Percentiles rank a stretch among this genome's conserved stretches.
Evolutionary conservation across 1,140 invertebrate genomes (phyloP).

Genomic region (Maniola jurtina): DNA sequence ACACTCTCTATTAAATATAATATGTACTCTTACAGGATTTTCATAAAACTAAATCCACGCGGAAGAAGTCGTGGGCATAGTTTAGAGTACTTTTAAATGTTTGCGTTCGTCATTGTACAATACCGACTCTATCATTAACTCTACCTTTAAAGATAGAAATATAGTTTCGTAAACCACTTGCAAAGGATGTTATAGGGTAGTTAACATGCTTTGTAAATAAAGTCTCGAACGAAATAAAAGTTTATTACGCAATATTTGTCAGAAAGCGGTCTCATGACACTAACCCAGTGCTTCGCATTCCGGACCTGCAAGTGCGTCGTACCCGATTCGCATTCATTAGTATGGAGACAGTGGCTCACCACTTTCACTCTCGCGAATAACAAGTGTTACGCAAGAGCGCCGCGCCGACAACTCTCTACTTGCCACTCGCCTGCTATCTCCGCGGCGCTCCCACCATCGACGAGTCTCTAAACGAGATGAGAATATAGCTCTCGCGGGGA

Average conservation of each 20-base stretch:
- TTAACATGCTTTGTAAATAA: constrained; percentile 8
- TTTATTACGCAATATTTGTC: constrained; percentile 50
- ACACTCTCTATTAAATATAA: too few relatives aligned
- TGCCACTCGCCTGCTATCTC: constrained; percentile 45
- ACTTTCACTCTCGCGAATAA: constrained; percentile 74
- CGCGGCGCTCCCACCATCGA: constrained; percentile 31
- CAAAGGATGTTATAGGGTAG: too few relatives aligned
- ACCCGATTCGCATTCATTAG: constrained; percentile 69
- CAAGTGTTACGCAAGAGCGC: constrained; percentile 66
- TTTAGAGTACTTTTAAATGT: too few relatives aligned
- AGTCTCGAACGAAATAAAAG: constrained; percentile 13
- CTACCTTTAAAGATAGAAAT: too few relatives aligned
- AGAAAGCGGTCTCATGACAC: constrained; percentile 63
- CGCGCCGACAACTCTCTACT: constrained; percentile 62
- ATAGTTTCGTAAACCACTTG: too few relatives aligned
- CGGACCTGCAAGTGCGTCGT: constrained; percentile 52
- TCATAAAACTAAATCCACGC: too few relatives aligned
- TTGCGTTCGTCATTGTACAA: too few relatives aligned
- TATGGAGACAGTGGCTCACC: constrained; percentile 68
- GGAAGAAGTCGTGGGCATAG: too few relatives aligned
- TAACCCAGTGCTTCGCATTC: constrained; percentile 64
- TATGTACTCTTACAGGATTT: too few relatives aligned
- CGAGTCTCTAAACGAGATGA: constrained; percentile 28
- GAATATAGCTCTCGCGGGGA: constrained; percentile 46
- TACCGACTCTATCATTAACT: too few relatives aligned